phyloP scores from a whole-genome alignment of 2,113 vertebrate species.

The Eulemur rufifrons region DNA sequence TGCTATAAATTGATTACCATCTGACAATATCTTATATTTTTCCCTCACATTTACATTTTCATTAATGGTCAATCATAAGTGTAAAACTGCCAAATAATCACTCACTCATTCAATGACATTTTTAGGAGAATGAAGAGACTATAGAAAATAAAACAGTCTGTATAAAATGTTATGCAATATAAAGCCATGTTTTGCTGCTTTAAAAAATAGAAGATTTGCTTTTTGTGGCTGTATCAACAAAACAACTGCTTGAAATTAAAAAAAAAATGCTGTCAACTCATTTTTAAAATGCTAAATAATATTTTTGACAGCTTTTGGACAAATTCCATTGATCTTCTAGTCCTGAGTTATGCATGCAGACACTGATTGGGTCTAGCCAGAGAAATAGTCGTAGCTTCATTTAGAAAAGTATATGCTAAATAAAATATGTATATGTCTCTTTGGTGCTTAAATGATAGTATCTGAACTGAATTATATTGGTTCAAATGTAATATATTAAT shows the following conservation, averaged over 20 bases:
- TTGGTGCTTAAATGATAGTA: neutral
- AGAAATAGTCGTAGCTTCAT: neutral
- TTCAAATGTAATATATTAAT: neutral
- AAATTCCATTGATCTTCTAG: neutral
- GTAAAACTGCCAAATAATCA: neutral
- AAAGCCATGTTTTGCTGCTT: neutral
- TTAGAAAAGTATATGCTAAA: neutral
- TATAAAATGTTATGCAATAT: neutral
- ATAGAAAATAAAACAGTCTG: neutral
- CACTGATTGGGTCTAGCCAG: neutral
- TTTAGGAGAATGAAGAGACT: neutral
- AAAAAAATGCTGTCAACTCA: neutral
- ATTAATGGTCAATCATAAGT: constrained; percentile 50
- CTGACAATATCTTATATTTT: constrained; percentile 12
- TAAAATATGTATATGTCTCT: neutral
- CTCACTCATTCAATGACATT: constrained; percentile 12
- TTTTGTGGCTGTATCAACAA: neutral
- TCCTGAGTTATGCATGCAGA: neutral
- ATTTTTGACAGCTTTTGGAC: neutral
- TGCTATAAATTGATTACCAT: constrained; percentile 30
- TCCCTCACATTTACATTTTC: constrained; percentile 52
- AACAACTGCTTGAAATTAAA: neutral
- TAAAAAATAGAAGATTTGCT: neutral
- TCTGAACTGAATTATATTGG: neutral
- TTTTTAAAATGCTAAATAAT: constrained; percentile 19